Conservation (phyloP, 2,113 vertebrate genomes). For the Phaethornis superciliosus region DNA sequence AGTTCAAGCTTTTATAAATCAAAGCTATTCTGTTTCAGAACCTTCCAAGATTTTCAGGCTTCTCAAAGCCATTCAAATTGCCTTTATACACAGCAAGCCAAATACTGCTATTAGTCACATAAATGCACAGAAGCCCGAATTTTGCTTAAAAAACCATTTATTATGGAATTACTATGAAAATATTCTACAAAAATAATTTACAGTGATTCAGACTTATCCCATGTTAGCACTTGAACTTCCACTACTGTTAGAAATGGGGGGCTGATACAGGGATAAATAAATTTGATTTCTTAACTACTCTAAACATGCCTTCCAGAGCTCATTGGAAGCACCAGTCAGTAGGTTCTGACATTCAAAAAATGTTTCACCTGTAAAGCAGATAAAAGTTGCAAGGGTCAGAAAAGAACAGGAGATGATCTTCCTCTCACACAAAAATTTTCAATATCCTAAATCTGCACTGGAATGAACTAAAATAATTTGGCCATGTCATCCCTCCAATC, state of each 20-base stretch:
- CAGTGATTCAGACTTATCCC: background rate
- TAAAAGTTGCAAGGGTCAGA: background rate
- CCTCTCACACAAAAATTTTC: background rate
- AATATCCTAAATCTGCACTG: background rate
- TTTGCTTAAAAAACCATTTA: background rate
- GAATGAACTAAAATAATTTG: background rate
- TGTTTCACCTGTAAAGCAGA: background rate
- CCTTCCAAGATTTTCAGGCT: background rate
- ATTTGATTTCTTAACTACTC: background rate
- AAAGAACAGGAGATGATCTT: background rate
- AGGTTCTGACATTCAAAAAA: background rate
- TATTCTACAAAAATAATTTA: background rate
- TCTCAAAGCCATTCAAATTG: background rate
- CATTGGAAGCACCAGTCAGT: background rate
- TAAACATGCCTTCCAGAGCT: background rate
- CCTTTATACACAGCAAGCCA: background rate
- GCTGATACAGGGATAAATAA: fast-evolving
- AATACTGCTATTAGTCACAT: background rate
- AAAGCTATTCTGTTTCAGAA: constrained; percentile 2
- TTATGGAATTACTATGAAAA: too few species aligned
- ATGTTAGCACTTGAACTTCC: background rate
- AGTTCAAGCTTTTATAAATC: background rate
- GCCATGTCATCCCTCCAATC: background rate
- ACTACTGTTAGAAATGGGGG: background rate
- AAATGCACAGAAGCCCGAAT: background rate